Evolutionary conservation across 1,140 invertebrate genomes (phyloP).

Genomic region (Sitophilus oryzae): DNA sequence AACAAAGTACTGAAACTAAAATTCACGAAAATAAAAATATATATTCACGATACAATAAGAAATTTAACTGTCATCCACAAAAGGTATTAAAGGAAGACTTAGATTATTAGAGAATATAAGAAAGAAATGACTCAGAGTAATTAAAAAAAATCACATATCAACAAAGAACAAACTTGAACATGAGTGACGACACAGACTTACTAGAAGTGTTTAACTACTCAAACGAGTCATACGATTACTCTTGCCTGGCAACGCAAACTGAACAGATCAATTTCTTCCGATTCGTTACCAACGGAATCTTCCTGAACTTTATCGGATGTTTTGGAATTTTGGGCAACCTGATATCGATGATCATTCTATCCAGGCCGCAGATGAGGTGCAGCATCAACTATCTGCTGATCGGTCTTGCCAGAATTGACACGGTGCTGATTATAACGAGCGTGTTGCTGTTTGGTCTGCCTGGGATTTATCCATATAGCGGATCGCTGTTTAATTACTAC

Average conservation of each 20-base stretch:
- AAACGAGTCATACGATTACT: too few species aligned
- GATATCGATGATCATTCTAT: conserved; percentile 85
- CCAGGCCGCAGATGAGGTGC: conserved; percentile 86
- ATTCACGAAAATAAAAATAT: too few species aligned
- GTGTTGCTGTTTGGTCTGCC: conserved; percentile 82
- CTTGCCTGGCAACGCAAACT: conserved; percentile 23
- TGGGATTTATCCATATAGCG: conserved; percentile 75
- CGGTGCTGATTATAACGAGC: conserved; percentile 78
- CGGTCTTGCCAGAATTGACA: conserved; percentile 86
- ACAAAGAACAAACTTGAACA: too few species aligned
- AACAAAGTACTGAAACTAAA: too few species aligned
- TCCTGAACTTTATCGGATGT: conserved; percentile 73
- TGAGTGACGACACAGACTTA: too few species aligned
- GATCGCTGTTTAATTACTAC: conserved; percentile 68
- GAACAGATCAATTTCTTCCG: conserved; percentile 39
- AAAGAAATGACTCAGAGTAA: too few species aligned
- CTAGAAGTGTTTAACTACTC: too few species aligned
- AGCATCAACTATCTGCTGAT: conserved; percentile 91
- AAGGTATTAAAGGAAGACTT: too few species aligned
- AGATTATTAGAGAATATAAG: too few species aligned
- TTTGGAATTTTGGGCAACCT: conserved; percentile 85
- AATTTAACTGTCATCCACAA: too few species aligned
- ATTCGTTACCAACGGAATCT: conserved; percentile 77
- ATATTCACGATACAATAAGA: too few species aligned
- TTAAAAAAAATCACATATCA: too few species aligned